phyloP scores from a whole-genome alignment of 2,113 vertebrate species.

The Muntiacus reevesi region DNA sequence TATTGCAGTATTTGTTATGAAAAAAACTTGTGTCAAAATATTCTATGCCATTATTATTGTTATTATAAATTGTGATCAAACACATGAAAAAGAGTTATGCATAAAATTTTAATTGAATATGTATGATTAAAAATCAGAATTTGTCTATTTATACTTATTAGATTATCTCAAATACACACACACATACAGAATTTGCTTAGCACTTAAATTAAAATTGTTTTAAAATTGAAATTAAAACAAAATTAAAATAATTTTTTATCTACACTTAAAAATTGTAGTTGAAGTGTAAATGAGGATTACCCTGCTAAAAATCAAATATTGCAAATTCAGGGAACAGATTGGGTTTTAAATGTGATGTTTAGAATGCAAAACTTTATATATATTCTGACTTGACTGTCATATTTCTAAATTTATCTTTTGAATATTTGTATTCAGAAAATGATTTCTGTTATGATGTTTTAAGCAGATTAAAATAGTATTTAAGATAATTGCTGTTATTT shows the following conservation, averaged over 20 bases:
- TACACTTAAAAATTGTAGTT: neutral
- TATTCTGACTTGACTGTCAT: neutral
- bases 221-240: neutral
- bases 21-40: neutral
- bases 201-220: neutral
- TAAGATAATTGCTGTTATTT: neutral
- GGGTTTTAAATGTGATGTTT: neutral
- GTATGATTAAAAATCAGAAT: conserved; percentile 29
- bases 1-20: neutral
- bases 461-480: neutral
- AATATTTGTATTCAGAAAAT: neutral
- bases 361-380: neutral
- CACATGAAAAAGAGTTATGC: neutral
- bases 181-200: neutral
- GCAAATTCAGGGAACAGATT: neutral
- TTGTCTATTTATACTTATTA: neutral
- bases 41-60: neutral
- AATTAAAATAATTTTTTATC: neutral
- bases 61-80: neutral
- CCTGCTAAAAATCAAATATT: neutral
- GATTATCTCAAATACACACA: neutral
- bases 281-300: neutral
- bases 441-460: neutral
- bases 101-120: neutral
- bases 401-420: neutral